Percentiles rank a stretch among this genome's conserved stretches.
Conservation (phyloP, 2,113 vertebrate species). For the Notechis scutatus region DNA sequence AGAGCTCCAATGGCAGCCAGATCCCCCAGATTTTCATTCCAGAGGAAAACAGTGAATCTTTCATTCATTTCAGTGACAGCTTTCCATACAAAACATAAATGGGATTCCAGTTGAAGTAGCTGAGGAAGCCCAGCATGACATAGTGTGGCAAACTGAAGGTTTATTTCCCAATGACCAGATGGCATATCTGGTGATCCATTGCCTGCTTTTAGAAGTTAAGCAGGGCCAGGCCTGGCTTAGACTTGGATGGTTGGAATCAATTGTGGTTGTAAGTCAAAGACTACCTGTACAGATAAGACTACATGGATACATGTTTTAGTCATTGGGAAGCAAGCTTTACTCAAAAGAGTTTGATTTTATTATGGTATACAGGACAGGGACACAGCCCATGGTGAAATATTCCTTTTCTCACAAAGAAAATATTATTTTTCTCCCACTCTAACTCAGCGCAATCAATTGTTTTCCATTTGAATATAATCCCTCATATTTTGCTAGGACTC, state of each 20-base stretch:
- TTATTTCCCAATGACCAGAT: background rate
- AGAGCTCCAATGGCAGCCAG: background rate
- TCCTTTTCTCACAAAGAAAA: background rate
- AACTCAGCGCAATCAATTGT: background rate
- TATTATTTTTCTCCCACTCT: background rate
- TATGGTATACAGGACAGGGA: background rate
- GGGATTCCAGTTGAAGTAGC: background rate
- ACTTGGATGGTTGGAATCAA: background rate
- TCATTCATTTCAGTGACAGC: background rate
- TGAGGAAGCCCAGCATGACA: background rate
- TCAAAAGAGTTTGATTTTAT: background rate
- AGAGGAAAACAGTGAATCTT: background rate
- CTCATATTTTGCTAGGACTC: background rate
- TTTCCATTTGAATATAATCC: slow-evolving; percentile 7
- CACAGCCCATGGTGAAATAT: background rate
- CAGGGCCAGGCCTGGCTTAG: background rate
- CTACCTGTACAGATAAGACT: background rate
- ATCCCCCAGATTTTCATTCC: background rate
- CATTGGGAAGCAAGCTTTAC: background rate
- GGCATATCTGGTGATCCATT: background rate
- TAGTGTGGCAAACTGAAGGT: background rate
- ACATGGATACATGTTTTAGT: background rate
- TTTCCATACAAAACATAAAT: background rate
- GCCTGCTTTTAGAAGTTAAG: background rate
- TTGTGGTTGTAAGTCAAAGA: too few relatives aligned